These are phyloP conservation scores for Oryzias javanicus DNA, from an alignment of 2,113 vertebrate species.

Conservation along the genomic window DNA sequence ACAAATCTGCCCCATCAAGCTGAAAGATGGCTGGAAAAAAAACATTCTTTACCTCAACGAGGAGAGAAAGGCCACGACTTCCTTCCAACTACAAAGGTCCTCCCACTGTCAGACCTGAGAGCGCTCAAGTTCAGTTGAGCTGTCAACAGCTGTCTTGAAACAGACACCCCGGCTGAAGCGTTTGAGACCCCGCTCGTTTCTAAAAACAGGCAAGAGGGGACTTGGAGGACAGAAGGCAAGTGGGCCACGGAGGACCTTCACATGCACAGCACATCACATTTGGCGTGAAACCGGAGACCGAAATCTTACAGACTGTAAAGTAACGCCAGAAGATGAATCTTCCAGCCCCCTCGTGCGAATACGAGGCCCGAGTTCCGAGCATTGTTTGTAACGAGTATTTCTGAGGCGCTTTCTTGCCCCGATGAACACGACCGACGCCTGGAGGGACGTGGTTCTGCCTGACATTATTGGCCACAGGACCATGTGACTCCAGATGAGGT, in stretches of 20 bases:
- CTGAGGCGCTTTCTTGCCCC: constrained; percentile 27
- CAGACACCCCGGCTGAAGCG: constrained; percentile 60
- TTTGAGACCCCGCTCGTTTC: constrained; percentile 53
- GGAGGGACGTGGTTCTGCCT: constrained; percentile 35
- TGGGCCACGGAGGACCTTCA: constrained; percentile 4
- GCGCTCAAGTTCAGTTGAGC: constrained; percentile 72
- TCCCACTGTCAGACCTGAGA: constrained; percentile 47
- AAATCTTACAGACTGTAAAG: constrained; percentile 4
- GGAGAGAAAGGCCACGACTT: constrained; percentile 13
- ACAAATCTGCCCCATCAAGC: background rate
- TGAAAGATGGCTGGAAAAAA: background rate
- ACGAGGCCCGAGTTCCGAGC: background rate
- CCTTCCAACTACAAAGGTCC: constrained; percentile 49
- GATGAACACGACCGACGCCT: constrained; percentile 24
- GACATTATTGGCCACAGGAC: constrained; percentile 42
- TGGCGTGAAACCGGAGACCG: background rate
- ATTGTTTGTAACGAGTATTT: constrained; percentile 11
- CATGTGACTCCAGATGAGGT: constrained; percentile 13
- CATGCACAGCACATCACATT: background rate
- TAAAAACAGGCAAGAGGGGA: constrained; percentile 65
- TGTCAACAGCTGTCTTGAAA: constrained; percentile 77
- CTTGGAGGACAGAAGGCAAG: constrained; percentile 58
- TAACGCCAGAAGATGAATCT: background rate
- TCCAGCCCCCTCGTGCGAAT: background rate
- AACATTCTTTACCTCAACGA: constrained; percentile 6